phyloP scores from a whole-genome alignment of 2,113 vertebrate genomes.

The Coreoperca whiteheadi region DNA sequence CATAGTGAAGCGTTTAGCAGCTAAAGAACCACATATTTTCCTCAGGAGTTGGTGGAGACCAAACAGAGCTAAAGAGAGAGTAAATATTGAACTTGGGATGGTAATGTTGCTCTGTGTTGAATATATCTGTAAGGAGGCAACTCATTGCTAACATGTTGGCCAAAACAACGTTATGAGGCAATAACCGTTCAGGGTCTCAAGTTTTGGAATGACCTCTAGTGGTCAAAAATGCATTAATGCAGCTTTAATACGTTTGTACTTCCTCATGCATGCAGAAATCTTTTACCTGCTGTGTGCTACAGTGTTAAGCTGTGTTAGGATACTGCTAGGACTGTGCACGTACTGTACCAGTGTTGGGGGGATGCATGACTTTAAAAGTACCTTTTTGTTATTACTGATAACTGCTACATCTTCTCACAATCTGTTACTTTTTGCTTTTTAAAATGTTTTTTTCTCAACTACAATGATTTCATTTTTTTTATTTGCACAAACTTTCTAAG shows the following conservation, averaged over 20 bases:
- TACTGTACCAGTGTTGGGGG: conserved; percentile 18
- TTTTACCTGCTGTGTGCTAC: not conserved
- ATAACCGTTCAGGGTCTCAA: not conserved
- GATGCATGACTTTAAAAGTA: not conserved
- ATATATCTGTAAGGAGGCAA: not conserved
- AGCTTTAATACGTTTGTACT: conserved; percentile 18
- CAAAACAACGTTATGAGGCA: not conserved
- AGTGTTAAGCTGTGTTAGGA: conserved; percentile 1
- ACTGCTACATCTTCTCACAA: not conserved
- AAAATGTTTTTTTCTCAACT: not conserved
- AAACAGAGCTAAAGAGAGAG: conserved; percentile 4
- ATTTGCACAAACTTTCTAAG: conserved; percentile 2
- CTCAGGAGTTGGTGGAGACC: not conserved
- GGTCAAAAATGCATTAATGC: not conserved
- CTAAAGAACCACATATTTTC: not conserved
- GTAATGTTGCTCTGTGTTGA: not conserved
- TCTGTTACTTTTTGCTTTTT: not conserved
- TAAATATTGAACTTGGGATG: not conserved
- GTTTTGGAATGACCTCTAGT: not conserved
- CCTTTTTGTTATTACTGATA: not conserved
- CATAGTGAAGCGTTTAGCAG: not conserved
- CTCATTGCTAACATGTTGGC: not conserved
- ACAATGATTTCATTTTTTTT: not conserved
- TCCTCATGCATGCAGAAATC: not conserved
- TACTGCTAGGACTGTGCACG: not conserved